phyloP scores from a whole-genome alignment of 2,888 invertebrate species.

The Torymus tubicola region DNA sequence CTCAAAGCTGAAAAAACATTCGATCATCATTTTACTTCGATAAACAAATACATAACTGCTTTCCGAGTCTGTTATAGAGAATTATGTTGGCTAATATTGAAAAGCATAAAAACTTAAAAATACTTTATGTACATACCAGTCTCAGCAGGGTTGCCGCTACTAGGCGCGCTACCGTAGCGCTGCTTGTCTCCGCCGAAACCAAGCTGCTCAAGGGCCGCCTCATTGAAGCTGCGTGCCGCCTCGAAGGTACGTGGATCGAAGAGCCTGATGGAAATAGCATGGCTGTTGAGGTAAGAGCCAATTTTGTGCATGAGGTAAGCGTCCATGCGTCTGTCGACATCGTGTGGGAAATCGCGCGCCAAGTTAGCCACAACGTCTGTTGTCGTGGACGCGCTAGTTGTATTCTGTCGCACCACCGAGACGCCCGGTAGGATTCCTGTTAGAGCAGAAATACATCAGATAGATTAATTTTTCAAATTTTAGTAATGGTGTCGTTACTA shows the following conservation, averaged over 20 bases:
- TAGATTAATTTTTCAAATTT: background rate
- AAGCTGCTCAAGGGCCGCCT: conserved; percentile 67
- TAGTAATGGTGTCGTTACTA: too few species aligned
- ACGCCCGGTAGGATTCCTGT: conserved; percentile 83
- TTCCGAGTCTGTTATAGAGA: too few species aligned
- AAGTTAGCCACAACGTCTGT: conserved; percentile 86
- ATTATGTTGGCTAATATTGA: too few species aligned
- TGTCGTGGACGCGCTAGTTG: conserved; percentile 77
- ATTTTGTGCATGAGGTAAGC: conserved; percentile 85
- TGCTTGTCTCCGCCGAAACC: conserved; percentile 64
- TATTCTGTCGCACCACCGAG: conserved; percentile 83
- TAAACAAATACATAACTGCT: too few species aligned
- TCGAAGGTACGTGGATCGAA: conserved; percentile 81
- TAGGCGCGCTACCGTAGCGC: too few species aligned
- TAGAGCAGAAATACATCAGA: background rate
- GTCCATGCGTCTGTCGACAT: conserved; percentile 86
- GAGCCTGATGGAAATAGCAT: conserved; percentile 85
- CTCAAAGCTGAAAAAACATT: too few species aligned
- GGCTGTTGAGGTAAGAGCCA: conserved; percentile 84
- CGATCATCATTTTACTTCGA: too few species aligned
- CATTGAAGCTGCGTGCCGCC: conserved; percentile 77
- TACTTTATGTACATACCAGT: conserved; percentile 75
- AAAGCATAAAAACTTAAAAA: too few species aligned
- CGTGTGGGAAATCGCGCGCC: conserved; percentile 86
- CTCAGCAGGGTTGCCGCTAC: conserved; percentile 58